Evolutionary conservation across 1,140 invertebrate genomes (phyloP), one percentile per base, ranked within the genome.

Genomic region (Bicyclus anynana): DNA sequence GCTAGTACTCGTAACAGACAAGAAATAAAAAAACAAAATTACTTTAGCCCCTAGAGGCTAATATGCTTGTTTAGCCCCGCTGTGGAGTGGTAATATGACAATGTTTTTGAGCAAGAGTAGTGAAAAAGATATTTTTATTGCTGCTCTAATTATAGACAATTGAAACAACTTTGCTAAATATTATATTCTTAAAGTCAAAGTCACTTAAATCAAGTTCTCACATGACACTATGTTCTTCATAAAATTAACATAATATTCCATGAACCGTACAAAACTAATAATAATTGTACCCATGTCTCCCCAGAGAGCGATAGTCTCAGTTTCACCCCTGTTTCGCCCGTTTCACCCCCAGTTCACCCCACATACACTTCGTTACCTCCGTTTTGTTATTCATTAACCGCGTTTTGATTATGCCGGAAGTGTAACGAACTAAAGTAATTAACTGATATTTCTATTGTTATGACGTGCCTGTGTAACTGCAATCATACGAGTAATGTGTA

Each of bases 211-310:
- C 1, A 33, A 0, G 12, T 10, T 4, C 29, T n/a, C n/a, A 33
- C 2, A 12, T 12, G 29, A 12, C 3, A 0, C 10, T 7, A 33
- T 33, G 10, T 33, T 33, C 0, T 33, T 33, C n/a, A 33, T 33
- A 33, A 33, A 33, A 33, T 33, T 33, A 33, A 12, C 29, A 33
- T 33, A 33, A 33, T 33, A 33, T 33, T 33, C 29, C 29, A 33
- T 33, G 29, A 33, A 12, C 29, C 9, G 1, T 12, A 33, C 29
- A 33, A 33, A 50, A 27, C 48, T 52, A 51, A 58, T 37, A 58
- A 33, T 52, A 47, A 47, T 26, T 52, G 40, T 47, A 52, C 29
- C 49, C 49, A 9, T 37, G 56, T 35, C 53, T 23, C 56, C 49
- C 56, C 17, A 13, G 56, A 35, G 56, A 52, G 18, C 49, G 29